Evolutionary conservation across 2,113 vertebrate genomes (phyloP).

Genomic region (Etheostoma spectabile): DNA sequence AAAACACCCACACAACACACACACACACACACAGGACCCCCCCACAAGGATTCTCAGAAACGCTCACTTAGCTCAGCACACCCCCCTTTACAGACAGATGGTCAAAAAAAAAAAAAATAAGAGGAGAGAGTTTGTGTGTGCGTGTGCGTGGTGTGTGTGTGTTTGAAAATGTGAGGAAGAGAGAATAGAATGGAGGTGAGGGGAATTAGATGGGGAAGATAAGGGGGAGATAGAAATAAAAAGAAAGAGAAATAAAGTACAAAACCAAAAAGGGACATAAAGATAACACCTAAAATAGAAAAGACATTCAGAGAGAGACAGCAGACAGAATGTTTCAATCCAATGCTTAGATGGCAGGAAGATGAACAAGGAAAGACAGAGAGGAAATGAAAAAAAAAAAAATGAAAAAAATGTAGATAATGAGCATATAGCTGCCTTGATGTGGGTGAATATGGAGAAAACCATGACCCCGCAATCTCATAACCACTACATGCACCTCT

Average conservation of each 20-base stretch:
- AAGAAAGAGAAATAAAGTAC: neutral
- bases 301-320: neutral
- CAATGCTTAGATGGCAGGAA: neutral
- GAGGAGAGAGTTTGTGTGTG: neutral
- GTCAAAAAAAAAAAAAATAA: constrained; percentile 36
- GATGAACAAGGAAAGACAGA: neutral
- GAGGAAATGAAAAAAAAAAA: constrained; percentile 1
- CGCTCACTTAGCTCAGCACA: constrained; percentile 59
- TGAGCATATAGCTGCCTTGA: constrained; percentile 45
- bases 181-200: constrained; percentile 17
- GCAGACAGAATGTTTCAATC: neutral
- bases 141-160: neutral
- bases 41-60: constrained; percentile 73
- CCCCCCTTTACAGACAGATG: constrained; percentile 69
- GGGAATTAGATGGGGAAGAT: constrained; percentile 29
- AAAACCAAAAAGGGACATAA: constrained; percentile 20
- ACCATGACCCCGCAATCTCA: constrained; percentile 54
- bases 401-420: neutral
- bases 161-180: neutral
- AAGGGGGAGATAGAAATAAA: constrained; percentile 12
- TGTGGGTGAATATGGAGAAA: constrained; percentile 65
- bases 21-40: neutral
- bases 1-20: neutral
- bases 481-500: constrained; percentile 45
- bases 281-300: constrained; percentile 4